These are phyloP conservation scores for Apis dorsata DNA, from an alignment of 1,140 invertebrate species.

Conservation along the genomic window DNA sequence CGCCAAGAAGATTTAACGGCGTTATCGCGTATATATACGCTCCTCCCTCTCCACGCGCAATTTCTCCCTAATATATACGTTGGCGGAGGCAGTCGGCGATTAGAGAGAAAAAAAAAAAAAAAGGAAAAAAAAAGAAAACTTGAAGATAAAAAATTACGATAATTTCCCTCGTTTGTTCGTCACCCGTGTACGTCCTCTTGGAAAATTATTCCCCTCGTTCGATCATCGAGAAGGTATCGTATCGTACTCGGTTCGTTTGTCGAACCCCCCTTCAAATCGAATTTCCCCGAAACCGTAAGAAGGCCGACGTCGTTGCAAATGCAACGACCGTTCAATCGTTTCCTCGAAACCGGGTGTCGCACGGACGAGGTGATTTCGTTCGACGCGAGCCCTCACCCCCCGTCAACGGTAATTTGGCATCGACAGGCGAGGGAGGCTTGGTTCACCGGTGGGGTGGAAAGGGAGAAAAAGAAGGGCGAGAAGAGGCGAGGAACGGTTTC, in stretches of 20 bases:
- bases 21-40: background rate
- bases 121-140: no score
- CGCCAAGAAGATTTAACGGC: background rate
- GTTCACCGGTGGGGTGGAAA: background rate
- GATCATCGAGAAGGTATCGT: no score
- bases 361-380: constrained; percentile 31
- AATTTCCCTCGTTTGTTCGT: no score
- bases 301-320: constrained; percentile 4
- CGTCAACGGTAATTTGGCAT: constrained; percentile 43
- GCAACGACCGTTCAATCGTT: constrained; percentile 40
- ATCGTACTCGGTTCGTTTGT: background rate
- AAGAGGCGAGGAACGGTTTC: background rate
- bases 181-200: no score
- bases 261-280: background rate
- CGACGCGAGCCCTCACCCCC: background rate
- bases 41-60: no score
- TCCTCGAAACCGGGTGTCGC: constrained; percentile 25
- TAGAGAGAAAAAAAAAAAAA: background rate
- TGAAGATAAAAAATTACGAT: no score
- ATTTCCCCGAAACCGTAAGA: constrained; percentile 38
- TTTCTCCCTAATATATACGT: background rate
- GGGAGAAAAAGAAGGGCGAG: constrained; percentile 5
- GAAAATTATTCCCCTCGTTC: background rate
- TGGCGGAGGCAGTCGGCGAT: background rate
- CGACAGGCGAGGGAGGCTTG: background rate